Percentiles rank a stretch among this genome's conserved stretches.
Conservation (phyloP, 1,140 invertebrate species). For the Diplogasteroides magnus region DNA sequence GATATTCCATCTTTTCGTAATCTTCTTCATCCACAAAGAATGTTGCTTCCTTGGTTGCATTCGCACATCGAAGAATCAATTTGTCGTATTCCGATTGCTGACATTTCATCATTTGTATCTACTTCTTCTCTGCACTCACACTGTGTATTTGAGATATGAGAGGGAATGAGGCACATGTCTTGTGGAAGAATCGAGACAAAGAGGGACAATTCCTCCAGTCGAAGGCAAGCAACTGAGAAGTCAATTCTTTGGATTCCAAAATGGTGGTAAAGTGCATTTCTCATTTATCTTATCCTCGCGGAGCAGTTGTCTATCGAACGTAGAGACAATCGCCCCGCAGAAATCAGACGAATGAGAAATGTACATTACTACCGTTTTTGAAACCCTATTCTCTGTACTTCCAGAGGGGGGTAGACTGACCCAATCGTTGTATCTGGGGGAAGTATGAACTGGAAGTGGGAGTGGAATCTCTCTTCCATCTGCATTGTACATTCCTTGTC, state of each 20-base stretch:
- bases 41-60: background rate
- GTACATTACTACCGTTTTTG: too few relatives aligned
- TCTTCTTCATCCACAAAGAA: background rate
- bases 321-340: too few relatives aligned
- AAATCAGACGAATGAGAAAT: too few relatives aligned
- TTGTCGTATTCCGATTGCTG: background rate
- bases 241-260: too few relatives aligned
- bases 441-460: background rate
- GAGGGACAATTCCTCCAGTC: background rate
- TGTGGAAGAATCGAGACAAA: background rate
- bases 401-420: background rate
- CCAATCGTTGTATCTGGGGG: background rate
- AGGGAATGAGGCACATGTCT: background rate
- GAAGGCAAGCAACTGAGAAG: background rate
- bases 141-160: background rate
- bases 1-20: background rate
- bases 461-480: background rate
- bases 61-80: background rate
- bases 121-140: background rate
- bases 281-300: too few relatives aligned
- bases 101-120: too few relatives aligned
- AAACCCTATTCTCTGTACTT: too few relatives aligned
- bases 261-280: background rate
- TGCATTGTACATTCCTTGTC: background rate
- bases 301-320: too few relatives aligned